A percentile compares a stretch with the other conserved stretches of the same genome.
phyloP scores from a whole-genome alignment of 2,113 vertebrate genomes.

The Aegotheles bennettii region DNA sequence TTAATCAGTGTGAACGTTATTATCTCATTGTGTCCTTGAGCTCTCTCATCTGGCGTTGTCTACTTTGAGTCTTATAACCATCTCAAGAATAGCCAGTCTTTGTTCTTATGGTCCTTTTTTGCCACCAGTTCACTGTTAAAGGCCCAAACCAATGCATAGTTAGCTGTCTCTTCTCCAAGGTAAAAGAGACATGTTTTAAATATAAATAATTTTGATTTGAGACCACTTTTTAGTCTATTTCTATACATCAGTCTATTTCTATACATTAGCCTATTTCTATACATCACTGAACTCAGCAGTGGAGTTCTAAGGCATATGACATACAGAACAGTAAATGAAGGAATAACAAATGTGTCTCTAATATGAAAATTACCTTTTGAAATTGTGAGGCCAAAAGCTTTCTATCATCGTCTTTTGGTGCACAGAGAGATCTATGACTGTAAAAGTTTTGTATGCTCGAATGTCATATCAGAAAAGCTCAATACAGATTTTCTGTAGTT shows the following conservation, averaged over 20 bases:
- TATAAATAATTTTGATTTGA: not conserved
- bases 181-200: not conserved
- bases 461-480: not conserved
- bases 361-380: not conserved
- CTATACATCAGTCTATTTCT: not conserved
- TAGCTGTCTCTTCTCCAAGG: not conserved
- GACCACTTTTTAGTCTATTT: not conserved
- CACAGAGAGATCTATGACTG: not conserved
- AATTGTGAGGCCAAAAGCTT: not conserved
- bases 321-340: not conserved
- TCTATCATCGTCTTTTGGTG: fast-evolving
- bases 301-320: not conserved
- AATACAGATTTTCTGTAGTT: not conserved
- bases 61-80: not conserved
- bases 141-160: not conserved
- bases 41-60: not conserved
- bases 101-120: not conserved
- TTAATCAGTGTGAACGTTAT: not conserved
- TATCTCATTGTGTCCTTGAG: not conserved
- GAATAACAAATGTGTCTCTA: not conserved
- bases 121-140: not conserved
- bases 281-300: not conserved
- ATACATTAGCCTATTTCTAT: not conserved
- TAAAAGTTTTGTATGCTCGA: not conserved
- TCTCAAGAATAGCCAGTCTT: not conserved